Conservation (phyloP, 2,113 vertebrate genomes). For the Hippotragus niger region DNA sequence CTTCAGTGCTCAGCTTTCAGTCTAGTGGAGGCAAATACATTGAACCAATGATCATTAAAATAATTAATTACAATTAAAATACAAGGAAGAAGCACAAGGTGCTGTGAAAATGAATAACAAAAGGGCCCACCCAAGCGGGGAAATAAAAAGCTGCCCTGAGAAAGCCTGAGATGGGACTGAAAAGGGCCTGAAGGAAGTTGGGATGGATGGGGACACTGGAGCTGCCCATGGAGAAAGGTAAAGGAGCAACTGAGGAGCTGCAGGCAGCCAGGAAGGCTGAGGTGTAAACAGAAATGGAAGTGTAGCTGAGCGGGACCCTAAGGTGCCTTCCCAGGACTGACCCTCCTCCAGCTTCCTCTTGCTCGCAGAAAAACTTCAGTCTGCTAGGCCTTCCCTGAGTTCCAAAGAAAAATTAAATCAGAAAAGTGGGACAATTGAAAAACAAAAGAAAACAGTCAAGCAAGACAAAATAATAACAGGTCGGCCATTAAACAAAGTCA, state of each 20-base stretch:
- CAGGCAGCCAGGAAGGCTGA: neutral
- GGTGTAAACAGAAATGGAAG: neutral
- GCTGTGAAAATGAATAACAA: no score
- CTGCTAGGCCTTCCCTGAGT: neutral
- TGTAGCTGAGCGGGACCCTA: neutral
- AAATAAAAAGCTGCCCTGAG: no score
- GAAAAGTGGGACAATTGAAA: neutral
- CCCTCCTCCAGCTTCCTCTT: neutral
- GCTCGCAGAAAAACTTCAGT: neutral
- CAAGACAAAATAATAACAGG: neutral
- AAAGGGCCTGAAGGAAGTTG: no score
- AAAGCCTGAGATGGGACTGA: neutral
- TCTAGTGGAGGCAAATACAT: neutral
- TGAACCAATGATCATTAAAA: neutral
- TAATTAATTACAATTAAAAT: neutral
- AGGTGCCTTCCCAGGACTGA: neutral
- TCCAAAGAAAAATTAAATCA: neutral
- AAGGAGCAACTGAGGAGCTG: rapidly evolving
- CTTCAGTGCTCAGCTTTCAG: neutral
- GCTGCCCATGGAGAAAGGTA: rapidly evolving
- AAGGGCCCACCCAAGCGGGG: rapidly evolving
- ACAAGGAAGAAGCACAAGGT: neutral
- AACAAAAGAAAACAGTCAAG: neutral
- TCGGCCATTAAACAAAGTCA: neutral
- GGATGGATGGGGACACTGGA: rapidly evolving